A percentile compares a stretch with the other conserved stretches of the same genome.
These are phyloP conservation scores for Cantharis flavilabris DNA, from an alignment of 2,888 invertebrate species.

Conservation along the genomic window DNA sequence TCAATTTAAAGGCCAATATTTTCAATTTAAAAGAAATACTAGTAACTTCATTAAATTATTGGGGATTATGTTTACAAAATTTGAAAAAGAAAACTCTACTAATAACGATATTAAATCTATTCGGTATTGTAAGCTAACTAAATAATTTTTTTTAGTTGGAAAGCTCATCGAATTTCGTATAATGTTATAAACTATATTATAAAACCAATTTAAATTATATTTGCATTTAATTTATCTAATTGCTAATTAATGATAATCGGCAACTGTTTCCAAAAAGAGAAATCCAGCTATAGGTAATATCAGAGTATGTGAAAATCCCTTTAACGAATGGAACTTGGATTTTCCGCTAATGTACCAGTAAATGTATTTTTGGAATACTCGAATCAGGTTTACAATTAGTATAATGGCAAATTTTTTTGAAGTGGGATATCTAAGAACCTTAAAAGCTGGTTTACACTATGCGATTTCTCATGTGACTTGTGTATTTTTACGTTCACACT, in stretches of 20 bases:
- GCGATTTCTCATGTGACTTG: too few species aligned
- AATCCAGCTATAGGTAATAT: neutral
- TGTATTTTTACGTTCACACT: too few species aligned
- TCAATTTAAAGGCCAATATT: too few species aligned
- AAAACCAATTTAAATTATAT: neutral
- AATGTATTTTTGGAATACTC: neutral
- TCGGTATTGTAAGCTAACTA: too few species aligned
- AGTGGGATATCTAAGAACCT: neutral
- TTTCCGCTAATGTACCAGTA: neutral
- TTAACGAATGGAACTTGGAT: neutral
- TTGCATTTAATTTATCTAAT: neutral
- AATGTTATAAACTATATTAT: neutral
- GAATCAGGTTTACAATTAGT: neutral
- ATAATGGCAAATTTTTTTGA: neutral
- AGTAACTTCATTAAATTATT: neutral
- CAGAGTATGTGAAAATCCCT: neutral
- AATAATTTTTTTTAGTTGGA: neutral
- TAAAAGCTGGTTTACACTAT: too few species aligned
- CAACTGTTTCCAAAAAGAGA: neutral
- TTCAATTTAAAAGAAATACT: too few species aligned
- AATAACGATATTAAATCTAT: too few species aligned
- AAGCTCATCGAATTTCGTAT: neutral
- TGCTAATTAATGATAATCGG: neutral
- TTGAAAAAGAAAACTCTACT: too few species aligned
- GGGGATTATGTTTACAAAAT: too few species aligned